These are phyloP conservation scores for Chrysomallon squamiferum DNA, from an alignment of 1,140 invertebrate species.

Conservation along the genomic window DNA sequence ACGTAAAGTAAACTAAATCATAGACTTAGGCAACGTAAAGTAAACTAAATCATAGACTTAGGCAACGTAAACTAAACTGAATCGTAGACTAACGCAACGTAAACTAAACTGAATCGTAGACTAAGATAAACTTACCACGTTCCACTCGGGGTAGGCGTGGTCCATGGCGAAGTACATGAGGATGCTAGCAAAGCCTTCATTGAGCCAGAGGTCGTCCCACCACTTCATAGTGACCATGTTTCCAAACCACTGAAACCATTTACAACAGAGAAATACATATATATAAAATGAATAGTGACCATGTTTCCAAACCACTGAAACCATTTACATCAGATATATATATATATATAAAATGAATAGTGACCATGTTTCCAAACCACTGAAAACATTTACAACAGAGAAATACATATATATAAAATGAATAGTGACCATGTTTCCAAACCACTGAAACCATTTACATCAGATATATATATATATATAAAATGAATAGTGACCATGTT, in stretches of 20 bases:
- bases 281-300: neutral
- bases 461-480: conserved; percentile 4
- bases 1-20: too few species aligned
- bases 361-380: neutral
- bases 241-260: conserved; percentile 66
- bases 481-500: neutral
- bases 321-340: conserved; percentile 6
- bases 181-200: conserved; percentile 65
- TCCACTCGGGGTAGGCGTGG: conserved; percentile 54
- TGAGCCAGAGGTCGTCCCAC: conserved; percentile 67
- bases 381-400: conserved; percentile 10
- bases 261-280: conserved; percentile 10
- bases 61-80: too few species aligned
- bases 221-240: conserved; percentile 66
- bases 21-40: too few species aligned
- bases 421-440: neutral
- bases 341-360: neutral
- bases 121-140: conserved; percentile 51
- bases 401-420: neutral
- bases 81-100: too few species aligned
- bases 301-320: neutral
- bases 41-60: too few species aligned
- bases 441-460: neutral
- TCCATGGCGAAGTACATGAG: conserved; percentile 62
- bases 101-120: too few species aligned